A percentile compares a stretch with the other conserved stretches of the same genome.
Conservation (phyloP, 2,797 vertebrate genomes). For the Arnoldichthys spilopterus region DNA sequence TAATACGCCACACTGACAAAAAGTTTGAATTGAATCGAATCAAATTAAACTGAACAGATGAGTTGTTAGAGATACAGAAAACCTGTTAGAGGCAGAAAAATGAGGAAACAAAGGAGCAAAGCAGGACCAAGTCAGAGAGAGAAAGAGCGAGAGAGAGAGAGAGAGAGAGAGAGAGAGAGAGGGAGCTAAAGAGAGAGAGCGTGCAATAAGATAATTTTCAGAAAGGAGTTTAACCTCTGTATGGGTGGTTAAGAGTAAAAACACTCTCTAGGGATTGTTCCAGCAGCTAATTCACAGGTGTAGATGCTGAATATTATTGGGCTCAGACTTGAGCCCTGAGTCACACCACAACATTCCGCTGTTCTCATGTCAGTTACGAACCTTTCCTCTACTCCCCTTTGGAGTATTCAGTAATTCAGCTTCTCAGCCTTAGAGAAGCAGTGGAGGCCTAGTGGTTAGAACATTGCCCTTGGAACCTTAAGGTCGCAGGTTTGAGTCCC, state of each 20-base stretch:
- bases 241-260: too few relatives aligned
- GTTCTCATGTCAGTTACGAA: not conserved
- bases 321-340: not conserved
- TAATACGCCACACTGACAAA: not conserved
- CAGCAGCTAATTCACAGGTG: not conserved
- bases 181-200: not conserved
- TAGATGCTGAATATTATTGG: not conserved
- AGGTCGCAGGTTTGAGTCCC: too few relatives aligned
- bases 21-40: not conserved
- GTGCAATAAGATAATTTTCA: not conserved
- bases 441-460: too few relatives aligned
- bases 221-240: too few relatives aligned
- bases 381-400: not conserved
- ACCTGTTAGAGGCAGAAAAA: not conserved
- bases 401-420: not conserved
- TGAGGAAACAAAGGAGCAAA: not conserved
- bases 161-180: not conserved
- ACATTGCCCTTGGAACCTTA: too few relatives aligned
- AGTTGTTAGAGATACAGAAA: not conserved
- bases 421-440: too few relatives aligned
- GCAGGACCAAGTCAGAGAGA: not conserved
- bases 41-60: not conserved
- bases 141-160: too few relatives aligned
- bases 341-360: not conserved
- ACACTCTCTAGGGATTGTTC: not conserved